phyloP scores from a whole-genome alignment of 2,113 vertebrate species.

The Dascyllus trimaculatus region DNA sequence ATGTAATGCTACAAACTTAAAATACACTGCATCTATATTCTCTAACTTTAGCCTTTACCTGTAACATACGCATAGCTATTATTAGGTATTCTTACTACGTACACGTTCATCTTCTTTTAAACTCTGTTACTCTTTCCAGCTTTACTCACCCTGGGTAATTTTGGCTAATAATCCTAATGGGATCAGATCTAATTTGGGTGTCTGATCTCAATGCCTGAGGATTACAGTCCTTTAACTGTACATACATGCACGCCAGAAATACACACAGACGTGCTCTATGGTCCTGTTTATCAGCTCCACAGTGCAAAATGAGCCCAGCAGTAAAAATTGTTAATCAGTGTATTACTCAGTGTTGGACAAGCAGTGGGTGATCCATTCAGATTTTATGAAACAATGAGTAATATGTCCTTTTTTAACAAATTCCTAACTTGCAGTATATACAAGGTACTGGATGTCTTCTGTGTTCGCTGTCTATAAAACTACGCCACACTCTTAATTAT shows the following conservation, averaged over 20 bases:
- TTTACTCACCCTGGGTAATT: slow-evolving; percentile 51
- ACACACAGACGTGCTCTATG: background rate
- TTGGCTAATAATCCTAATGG: slow-evolving; percentile 75
- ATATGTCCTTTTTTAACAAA: too few species aligned
- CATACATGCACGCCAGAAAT: slow-evolving; percentile 13
- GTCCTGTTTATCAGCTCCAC: background rate
- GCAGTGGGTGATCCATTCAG: too few species aligned
- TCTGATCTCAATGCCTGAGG: slow-evolving; percentile 61
- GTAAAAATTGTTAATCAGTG: slow-evolving; percentile 7
- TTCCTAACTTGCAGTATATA: too few species aligned
- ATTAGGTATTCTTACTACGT: background rate
- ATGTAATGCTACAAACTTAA: background rate
- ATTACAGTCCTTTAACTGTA: slow-evolving; percentile 66
- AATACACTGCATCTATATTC: background rate
- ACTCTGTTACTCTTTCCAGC: slow-evolving; percentile 15
- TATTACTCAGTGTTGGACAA: too few species aligned
- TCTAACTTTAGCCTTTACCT: background rate
- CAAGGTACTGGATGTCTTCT: too few species aligned
- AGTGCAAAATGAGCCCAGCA: background rate
- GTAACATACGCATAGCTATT: background rate
- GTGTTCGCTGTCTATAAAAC: background rate
- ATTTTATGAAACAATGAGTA: too few species aligned
- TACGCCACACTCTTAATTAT: too few species aligned
- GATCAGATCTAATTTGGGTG: slow-evolving; percentile 80
- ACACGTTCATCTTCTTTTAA: slow-evolving; percentile 9